Percentiles rank a stretch among this genome's conserved stretches.
phyloP scores from a whole-genome alignment of 2,113 vertebrate species.

The Gorsachius goisagi region DNA sequence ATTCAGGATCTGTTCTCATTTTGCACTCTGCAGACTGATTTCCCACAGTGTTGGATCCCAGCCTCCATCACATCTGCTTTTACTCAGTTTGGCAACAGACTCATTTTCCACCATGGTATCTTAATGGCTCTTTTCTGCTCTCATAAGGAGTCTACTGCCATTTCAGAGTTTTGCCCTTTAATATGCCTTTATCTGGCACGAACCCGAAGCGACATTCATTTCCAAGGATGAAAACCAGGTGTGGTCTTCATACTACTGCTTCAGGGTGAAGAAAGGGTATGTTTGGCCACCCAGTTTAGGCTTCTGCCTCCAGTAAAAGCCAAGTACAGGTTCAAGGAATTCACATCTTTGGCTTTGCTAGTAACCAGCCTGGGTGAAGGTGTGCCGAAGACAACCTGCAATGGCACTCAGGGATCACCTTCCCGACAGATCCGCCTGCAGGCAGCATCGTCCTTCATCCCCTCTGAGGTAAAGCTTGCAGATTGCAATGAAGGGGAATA shows the following conservation, averaged over 20 bases:
- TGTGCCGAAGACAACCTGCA: not conserved
- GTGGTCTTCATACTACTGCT: rapidly evolving
- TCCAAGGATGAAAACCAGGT: not conserved
- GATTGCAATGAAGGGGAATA: not conserved
- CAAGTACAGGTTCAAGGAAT: not conserved
- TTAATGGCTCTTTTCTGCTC: not conserved
- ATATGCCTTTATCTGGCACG: not conserved
- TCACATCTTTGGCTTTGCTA: not conserved
- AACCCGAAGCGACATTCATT: not conserved
- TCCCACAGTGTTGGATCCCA: not conserved
- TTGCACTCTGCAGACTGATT: not conserved
- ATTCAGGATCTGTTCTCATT: not conserved
- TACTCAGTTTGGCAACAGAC: not conserved
- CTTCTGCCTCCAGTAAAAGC: not conserved
- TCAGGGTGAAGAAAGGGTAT: not conserved
- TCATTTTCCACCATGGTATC: not conserved
- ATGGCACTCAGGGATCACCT: not conserved
- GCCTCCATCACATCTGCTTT: not conserved
- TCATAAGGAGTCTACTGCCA: not conserved
- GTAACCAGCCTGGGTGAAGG: not conserved
- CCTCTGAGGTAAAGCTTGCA: not conserved
- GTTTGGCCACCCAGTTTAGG: not conserved
- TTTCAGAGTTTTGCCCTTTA: not conserved
- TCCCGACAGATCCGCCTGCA: not conserved
- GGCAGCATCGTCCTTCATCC: not conserved